Percentiles rank a stretch among this genome's conserved stretches.
These are phyloP conservation scores for Oreonectes daqikongensis DNA, from an alignment of 2,797 vertebrate species.

Conservation along the genomic window DNA sequence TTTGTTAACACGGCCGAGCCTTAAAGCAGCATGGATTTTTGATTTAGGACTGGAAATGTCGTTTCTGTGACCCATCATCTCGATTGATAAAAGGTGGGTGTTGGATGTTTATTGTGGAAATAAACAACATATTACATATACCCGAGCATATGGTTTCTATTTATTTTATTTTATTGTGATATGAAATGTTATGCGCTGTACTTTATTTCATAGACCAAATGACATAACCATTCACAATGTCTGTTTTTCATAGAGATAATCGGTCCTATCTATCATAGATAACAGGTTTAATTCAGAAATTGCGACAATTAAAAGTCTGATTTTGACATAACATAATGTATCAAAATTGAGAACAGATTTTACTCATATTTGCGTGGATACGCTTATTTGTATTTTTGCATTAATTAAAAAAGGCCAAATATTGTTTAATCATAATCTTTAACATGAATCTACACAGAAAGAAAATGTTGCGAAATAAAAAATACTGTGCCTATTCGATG, in stretches of 20 bases:
- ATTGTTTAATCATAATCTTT: background rate
- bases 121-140: slow-evolving; percentile 38
- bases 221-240: background rate
- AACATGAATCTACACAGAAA: background rate
- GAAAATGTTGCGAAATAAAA: background rate
- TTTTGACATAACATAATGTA: too few relatives aligned
- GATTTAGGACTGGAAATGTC: slow-evolving; percentile 30
- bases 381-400: background rate
- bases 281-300: too few relatives aligned
- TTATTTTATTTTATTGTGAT: background rate
- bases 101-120: slow-evolving; percentile 46
- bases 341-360: background rate
- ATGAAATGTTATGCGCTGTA: background rate
- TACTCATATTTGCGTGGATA: background rate
- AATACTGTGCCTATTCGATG: background rate
- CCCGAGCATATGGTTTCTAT: slow-evolving; percentile 11
- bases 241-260: background rate
- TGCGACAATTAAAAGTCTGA: too few relatives aligned
- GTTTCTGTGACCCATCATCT: slow-evolving; percentile 27
- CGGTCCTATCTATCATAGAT: too few relatives aligned
- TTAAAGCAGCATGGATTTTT: slow-evolving; percentile 29
- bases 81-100: slow-evolving; percentile 56
- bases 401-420: background rate
- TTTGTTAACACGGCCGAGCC: slow-evolving; percentile 8
- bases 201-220: background rate